These are phyloP conservation scores for Atta colombica DNA, from an alignment of 1,140 invertebrate species.

Conservation along the genomic window DNA sequence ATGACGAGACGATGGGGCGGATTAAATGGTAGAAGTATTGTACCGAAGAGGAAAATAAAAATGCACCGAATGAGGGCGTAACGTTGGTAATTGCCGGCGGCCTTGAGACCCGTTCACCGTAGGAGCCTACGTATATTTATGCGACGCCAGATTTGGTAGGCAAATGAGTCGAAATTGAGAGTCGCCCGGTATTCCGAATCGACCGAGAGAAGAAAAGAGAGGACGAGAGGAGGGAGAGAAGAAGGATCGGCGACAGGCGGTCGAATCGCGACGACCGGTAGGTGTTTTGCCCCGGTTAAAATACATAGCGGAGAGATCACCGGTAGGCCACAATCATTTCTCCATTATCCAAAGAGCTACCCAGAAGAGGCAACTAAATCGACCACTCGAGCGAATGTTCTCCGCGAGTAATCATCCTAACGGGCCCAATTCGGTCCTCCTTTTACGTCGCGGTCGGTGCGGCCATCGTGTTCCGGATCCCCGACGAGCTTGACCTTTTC, in stretches of 20 bases:
- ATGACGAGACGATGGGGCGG: conserved; percentile 69
- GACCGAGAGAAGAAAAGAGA: neutral
- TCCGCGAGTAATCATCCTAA: conserved; percentile 60
- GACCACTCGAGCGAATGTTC: conserved; percentile 59
- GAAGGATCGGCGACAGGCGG: conserved; percentile 55
- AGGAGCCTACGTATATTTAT: conserved; percentile 69
- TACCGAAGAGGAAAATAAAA: conserved; percentile 45
- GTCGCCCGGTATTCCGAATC: conserved; percentile 60
- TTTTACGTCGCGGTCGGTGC: conserved; percentile 46
- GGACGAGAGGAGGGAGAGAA: conserved; percentile 4
- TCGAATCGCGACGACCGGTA: conserved; percentile 44
- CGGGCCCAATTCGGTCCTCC: conserved; percentile 65
- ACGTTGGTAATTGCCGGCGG: conserved; percentile 71
- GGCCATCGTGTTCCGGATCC: conserved; percentile 14
- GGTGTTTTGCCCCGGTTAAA: conserved; percentile 66
- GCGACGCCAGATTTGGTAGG: conserved; percentile 77
- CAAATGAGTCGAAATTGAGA: conserved; percentile 81
- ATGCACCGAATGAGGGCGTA: conserved; percentile 45
- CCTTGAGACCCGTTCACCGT: conserved; percentile 73
- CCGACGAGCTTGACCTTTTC: conserved; percentile 53
- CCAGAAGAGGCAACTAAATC: conserved; percentile 62
- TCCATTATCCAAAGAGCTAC: conserved; percentile 70
- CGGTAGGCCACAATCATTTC: conserved; percentile 77
- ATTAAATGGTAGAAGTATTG: conserved; percentile 39
- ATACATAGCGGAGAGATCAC: conserved; percentile 67